phyloP scores from a whole-genome alignment of 1,140 invertebrate genomes.

The Nymphalis io region DNA sequence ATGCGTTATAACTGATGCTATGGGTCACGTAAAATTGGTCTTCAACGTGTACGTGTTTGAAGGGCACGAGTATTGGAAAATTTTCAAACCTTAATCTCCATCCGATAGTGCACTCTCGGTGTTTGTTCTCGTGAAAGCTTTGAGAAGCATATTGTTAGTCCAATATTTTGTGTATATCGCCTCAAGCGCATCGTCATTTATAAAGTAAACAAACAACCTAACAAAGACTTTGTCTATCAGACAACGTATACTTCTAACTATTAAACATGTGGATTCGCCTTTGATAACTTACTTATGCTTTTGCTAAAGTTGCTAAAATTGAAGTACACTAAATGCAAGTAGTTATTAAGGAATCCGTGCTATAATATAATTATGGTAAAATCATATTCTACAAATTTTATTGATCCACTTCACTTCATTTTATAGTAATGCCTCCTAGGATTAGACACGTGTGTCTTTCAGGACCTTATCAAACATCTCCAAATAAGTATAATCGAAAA shows the following conservation, averaged over 20 bases:
- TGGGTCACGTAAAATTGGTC: not conserved
- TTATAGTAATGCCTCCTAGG: no score
- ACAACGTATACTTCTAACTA: not conserved
- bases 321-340: no score
- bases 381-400: no score
- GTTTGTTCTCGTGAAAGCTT: not conserved
- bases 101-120: not conserved
- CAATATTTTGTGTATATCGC: slow-evolving; percentile 2
- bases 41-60: not conserved
- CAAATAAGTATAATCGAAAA: no score
- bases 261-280: not conserved
- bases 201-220: not conserved
- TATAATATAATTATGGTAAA: no score
- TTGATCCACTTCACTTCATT: no score
- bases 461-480: no score
- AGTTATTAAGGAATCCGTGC: no score
- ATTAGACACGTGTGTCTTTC: no score
- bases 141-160: not conserved
- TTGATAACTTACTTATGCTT: no score
- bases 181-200: slow-evolving; percentile 2
- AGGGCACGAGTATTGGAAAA: not conserved
- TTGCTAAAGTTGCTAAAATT: no score
- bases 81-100: not conserved
- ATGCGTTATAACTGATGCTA: no score
- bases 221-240: not conserved